Base-by-base conservation (phyloP, 2,113 vertebrate species). In the Aspiorhynchus laticeps region DNA sequence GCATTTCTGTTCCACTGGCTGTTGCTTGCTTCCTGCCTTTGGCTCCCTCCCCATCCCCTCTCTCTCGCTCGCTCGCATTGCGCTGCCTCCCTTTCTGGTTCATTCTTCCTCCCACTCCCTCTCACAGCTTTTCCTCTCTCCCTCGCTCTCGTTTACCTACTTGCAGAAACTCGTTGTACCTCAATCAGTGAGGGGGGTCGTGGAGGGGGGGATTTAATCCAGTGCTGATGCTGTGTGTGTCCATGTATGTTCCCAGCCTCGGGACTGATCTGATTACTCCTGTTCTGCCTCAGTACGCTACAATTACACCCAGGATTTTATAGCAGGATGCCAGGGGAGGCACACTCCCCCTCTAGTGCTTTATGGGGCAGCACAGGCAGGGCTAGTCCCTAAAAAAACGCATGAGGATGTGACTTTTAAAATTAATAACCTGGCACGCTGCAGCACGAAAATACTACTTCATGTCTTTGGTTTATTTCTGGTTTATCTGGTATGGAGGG, bases 251-350 rank as follows among this genome's bases (percentile, higher is more conserved):
- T 80, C 79, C 82, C 87, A 74, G 88, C 90, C 88, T 91, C 87
- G 38, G 80, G 91, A 90, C 92, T 94, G 92, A 94, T 94, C 93
- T 93, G 93, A 94, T 95, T 93, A 93, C 92, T 93, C 91, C 92
- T 91, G 92, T 90, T 87, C 87, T 88, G 43, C 92, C 88, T 94
- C 92, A 93, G 92, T 90, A 91, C 89, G 83, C 89, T 85, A 93
- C 92, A 94, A 95, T 95, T 94, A 95, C 93, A 93, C 93, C 91
- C 88, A 90, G 90, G 91, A 93, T 91, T 92, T 91, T 89, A 89
- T 91, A 91, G 90, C 85, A 87, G 38, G 91, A 81, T 28, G 80
- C 87, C 38, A 38, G 48, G 48, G 78, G 65, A 53, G 87, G 87
- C 87, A 87, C 86, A 82, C 41, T 53, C 12, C n/a, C 59, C 41